These are phyloP conservation scores for Pissodes strobi DNA, from an alignment of 1,140 invertebrate species.

Conservation along the genomic window DNA sequence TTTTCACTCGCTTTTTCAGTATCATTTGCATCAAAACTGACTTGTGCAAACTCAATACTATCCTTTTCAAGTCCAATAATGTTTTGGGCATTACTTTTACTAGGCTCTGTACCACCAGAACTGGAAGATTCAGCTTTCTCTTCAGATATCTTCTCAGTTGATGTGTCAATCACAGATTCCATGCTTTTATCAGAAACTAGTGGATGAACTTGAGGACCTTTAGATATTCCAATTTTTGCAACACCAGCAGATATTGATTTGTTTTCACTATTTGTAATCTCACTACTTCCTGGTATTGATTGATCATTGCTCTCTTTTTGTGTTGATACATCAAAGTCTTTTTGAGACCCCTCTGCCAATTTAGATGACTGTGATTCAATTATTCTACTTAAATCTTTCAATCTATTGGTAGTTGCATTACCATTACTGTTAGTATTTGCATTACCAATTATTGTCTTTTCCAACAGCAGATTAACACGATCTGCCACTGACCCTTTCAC, in stretches of 20 bases:
- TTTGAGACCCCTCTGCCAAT: too few species aligned
- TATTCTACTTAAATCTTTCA: too few species aligned
- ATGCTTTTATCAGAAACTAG: not conserved
- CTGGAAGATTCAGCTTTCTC: too few species aligned
- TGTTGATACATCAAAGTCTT: too few species aligned
- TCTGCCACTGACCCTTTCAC: too few species aligned
- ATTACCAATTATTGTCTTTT: too few species aligned
- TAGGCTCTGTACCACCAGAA: not conserved
- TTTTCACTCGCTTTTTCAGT: slow-evolving; percentile 21
- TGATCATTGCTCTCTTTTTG: too few species aligned
- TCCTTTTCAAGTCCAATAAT: not conserved
- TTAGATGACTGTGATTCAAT: too few species aligned
- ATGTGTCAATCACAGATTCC: not conserved
- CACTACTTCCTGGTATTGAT: not conserved
- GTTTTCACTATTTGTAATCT: not conserved
- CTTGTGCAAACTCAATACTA: slow-evolving; percentile 17
- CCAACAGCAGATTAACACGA: too few species aligned
- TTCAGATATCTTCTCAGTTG: not conserved
- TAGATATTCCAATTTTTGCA: not conserved
- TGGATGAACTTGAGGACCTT: not conserved
- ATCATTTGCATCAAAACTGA: slow-evolving; percentile 23
- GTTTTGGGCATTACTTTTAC: too few species aligned
- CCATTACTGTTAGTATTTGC: too few species aligned
- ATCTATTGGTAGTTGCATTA: too few species aligned
- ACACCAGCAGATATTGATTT: not conserved